Evolutionary conservation across 2,797 vertebrate genomes (phyloP), one percentile per base, ranked within the genome.

Genomic region (Ptychadena robeensis): DNA sequence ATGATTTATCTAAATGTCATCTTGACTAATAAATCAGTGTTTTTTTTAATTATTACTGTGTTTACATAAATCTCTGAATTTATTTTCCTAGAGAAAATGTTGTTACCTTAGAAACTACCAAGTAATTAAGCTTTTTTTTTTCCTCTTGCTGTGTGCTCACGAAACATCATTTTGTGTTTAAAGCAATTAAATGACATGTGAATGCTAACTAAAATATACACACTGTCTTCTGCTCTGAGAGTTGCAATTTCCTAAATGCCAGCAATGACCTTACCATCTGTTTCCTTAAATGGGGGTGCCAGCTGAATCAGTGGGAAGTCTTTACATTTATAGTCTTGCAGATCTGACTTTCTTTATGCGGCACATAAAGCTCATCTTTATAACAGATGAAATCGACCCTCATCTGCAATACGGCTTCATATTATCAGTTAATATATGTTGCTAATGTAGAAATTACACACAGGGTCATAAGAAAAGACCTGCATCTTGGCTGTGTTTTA

Each of bases 111-210:
- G 83, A 78, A 85, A 85, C 83, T 65, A 71, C 78, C 83, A 37
- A 81, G 83, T 85, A 85, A 85, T 85, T 85, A 85, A 81, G 83
- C 53, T 76, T 80, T 80, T 79, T 80, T 79, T 63, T 70, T 66
- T 44, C 77, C 57, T 32, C 78, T 71, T 73, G 61, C 69, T 79
- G 82, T 80, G 78, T 85, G 83, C 72, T 85, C 31, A 31, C 65
- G 72, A 85, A 85, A 80, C 83, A 85, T 85, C 78, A 85, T 85
- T 85, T 85, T 85, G 53, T 80, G 83, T 85, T 85, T 85, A 85
- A 85, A 65, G 83, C 78, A 85, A 85, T 85, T 85, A 85, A 85
- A 75, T 80, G 83, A 80, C 78, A 81, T 81, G 72, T 85, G 83
- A 80, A 85, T 85, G 78, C 78, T 80, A 76, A 80, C 71, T 76